Percentiles rank a stretch among this genome's conserved stretches.
Evolutionary conservation across 2,888 invertebrate species (phyloP).

Genomic region (Schrankia costaestrigalis): DNA sequence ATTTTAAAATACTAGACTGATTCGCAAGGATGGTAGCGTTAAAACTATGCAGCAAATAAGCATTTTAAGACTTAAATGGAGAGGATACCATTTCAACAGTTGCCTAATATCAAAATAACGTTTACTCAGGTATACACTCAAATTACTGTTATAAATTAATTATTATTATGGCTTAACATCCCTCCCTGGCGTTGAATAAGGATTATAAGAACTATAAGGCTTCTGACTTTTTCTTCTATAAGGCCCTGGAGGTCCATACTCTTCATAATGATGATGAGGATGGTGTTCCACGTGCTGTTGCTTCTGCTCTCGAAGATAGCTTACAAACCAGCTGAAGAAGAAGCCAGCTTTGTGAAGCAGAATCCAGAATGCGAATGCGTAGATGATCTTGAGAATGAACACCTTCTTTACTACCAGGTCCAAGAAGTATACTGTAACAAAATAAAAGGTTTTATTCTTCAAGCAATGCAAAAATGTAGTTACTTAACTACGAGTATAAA

Average conservation of each 20-base stretch:
- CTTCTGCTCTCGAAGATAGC: slow-evolving; percentile 66
- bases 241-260: slow-evolving; percentile 36
- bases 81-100: no score
- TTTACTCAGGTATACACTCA: no score
- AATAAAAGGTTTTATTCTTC: neutral
- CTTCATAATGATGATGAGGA: slow-evolving; percentile 30
- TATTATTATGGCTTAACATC: slow-evolving; percentile 8
- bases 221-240: slow-evolving; percentile 27
- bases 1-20: no score
- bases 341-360: slow-evolving; percentile 72
- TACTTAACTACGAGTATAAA: no score
- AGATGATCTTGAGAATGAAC: slow-evolving; percentile 65
- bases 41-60: no score
- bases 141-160: neutral
- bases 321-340: slow-evolving; percentile 67
- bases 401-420: slow-evolving; percentile 69
- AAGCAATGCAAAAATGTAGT: no score
- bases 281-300: slow-evolving; percentile 41
- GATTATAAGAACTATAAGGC: slow-evolving; percentile 10
- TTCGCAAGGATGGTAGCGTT: no score
- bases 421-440: slow-evolving; percentile 59
- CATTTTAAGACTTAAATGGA: no score
- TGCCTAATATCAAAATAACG: no score
- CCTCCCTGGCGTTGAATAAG: slow-evolving; percentile 22
- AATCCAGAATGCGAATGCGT: slow-evolving; percentile 68